phyloP scores from a whole-genome alignment of 2,797 vertebrate genomes.

The Danio aesculapii region DNA sequence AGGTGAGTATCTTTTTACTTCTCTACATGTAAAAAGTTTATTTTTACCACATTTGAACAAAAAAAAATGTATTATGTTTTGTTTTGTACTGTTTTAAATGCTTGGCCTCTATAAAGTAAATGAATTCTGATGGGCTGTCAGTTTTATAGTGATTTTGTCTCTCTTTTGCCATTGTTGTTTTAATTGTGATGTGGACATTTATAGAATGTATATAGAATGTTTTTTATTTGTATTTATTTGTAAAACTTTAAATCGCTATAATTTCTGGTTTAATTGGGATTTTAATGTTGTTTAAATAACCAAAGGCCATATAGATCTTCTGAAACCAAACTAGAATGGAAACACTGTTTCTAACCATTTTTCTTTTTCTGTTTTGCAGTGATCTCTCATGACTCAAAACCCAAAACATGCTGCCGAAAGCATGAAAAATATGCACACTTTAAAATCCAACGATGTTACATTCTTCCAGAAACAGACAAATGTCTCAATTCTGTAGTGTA shows the following conservation, averaged over 20 bases:
- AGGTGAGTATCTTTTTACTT: slow-evolving; percentile 42
- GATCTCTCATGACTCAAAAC: slow-evolving; percentile 13
- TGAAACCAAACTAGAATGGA: background rate
- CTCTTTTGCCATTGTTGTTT: no score
- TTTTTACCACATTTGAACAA: no score
- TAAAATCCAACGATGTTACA: background rate
- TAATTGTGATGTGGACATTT: no score
- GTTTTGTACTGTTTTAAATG: no score
- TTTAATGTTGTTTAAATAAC: background rate
- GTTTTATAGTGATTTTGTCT: no score
- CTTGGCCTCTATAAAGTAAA: no score
- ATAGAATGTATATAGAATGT: no score
- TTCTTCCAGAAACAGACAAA: background rate
- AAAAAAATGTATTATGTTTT: background rate
- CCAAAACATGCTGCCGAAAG: background rate
- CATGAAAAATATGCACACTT: fast-evolving
- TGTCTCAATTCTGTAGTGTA: slow-evolving; percentile 46
- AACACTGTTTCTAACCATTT: background rate
- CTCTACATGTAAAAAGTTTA: no score
- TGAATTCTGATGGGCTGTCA: no score
- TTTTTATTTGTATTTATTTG: background rate
- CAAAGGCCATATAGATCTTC: background rate
- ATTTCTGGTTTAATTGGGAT: no score
- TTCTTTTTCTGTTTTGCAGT: slow-evolving; percentile 27
- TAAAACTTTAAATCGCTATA: background rate